Base-by-base conservation (phyloP, 2,113 vertebrate species). In the Eidolon helvum region DNA sequence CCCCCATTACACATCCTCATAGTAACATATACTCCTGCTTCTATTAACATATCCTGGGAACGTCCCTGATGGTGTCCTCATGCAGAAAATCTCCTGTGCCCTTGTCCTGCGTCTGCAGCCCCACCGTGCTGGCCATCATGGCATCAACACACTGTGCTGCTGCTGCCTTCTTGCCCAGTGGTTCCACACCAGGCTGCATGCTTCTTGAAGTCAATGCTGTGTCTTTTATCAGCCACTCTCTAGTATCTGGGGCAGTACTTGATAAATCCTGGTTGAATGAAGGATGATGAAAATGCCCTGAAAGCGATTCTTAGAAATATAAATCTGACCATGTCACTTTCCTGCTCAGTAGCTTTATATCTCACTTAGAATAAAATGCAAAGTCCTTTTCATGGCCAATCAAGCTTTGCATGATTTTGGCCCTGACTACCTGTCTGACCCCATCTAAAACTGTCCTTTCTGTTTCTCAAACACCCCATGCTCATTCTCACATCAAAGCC, bases 51-150 rank as follows among this genome's bases (percentile, higher is more conserved):
- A 43, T 40, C 48, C 33, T 12, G 63, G 69, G 53, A 28, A 66
- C 1, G 4, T 63, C 65, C 69, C 1, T 38, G 59, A 35, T 43
- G 55, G 33, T 19, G 2, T n/a, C 22, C 65, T 85, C 53, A 33
- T 6, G n/a, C 15, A 14, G 10, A 48, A 55, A 55, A n/a, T 40
- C 8, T 65, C 55, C 30, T 14, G 48, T 18, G n/a, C 30, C n/a
- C 40, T 45, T 35, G 33, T 61, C 85, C 63, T 12, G 26, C 2
- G 63, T 80, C 77, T 33, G 15, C 11, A 69, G 86, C 59, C 22
- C 38, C 22, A 0, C 19, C 7, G 0, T 33, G 19, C 0, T 12
- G 55, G 50, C 26, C 48, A 43, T 22, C 38, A 22, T 0, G 0
- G 38, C 28, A 43, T 18, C 4, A 88, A 22, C 28, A 15, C 66